Base-by-base conservation (phyloP, 2,888 invertebrate species). In the Andrena marginata region DNA sequence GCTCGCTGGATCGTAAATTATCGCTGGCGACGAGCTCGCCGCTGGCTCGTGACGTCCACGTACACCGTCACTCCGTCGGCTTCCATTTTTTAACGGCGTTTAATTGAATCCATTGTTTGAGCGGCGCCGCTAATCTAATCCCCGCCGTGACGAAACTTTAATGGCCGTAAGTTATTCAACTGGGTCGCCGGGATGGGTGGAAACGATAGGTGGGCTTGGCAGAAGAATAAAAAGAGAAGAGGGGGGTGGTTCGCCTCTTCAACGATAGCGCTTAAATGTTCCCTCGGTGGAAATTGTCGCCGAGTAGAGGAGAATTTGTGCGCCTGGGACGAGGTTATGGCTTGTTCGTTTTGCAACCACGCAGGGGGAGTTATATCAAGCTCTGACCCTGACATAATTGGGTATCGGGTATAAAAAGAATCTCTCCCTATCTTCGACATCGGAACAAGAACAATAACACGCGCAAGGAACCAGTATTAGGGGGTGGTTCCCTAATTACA, bases 401-500 rank as follows among this genome's bases (percentile, higher is more conserved):
- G 42, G 4, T 42, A 42, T 5, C 42, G 16, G 42, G 42, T 42
- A 42, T 42, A 35, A 67, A 65, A 51, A 6, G 35, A 42, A 33
- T n/a, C 31, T 26, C 33, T 8, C 20, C n/a, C n/a, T 72, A 16
- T n/a, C 42, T 42, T 63, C 54, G 48, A 29, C 13, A n/a, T 26
- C 65, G 67, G 59, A 70, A 51, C 63, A 69, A 42, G 64, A 80
- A 77, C 79, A 81, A 88, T 78, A 82, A 88, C 79, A 74, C 83
- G 75, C 73, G 74, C 64, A 60, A 77, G 79, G 65, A 74, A 65
- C 59, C 68, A 71, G 75, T 75, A 79, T 88, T 86, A 84, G 89
- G 82, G 90, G 87, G 88, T 90, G 87, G 85, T 85, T 87, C 90
- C 90, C 91, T 92, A 92, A 92, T 92, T 92, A 92, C 91, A 86